Percentiles rank a stretch among this genome's conserved stretches.
Conservation (phyloP, 2,113 vertebrate genomes). For the Struthidea cinerea region DNA sequence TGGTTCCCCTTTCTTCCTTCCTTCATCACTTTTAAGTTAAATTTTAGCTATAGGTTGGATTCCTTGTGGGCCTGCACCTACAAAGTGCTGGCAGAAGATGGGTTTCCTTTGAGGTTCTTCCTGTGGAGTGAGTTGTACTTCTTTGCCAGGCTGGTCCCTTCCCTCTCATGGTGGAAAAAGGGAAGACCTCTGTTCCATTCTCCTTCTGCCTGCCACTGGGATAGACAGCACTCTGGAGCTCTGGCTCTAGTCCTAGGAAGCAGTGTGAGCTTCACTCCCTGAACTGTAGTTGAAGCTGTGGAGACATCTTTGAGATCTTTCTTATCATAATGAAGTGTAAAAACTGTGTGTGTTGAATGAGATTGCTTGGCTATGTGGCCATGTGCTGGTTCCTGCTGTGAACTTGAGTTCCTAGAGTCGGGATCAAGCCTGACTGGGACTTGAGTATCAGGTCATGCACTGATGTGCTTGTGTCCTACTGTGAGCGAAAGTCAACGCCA, state of each 20-base stretch:
- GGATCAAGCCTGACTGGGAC: background rate
- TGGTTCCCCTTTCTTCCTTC: background rate
- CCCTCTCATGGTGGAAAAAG: background rate
- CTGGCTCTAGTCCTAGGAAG: background rate
- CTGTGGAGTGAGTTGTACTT: background rate
- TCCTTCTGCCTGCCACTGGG: background rate
- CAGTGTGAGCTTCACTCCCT: rapidly evolving
- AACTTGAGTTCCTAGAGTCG: rapidly evolving
- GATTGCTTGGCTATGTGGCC: background rate
- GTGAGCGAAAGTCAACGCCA: background rate
- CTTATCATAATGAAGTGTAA: background rate
- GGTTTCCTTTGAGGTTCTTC: background rate
- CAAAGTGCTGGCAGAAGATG: background rate
- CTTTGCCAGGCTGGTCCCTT: background rate
- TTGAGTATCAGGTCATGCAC: background rate
- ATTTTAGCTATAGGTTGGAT: background rate
- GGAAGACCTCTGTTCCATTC: background rate
- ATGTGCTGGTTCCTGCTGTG: background rate
- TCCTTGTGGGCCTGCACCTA: background rate
- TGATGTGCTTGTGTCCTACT: background rate
- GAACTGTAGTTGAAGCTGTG: background rate
- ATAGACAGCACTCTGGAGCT: background rate
- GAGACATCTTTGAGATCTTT: background rate
- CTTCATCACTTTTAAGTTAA: background rate
- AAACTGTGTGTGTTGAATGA: background rate